Percentiles rank a stretch among this genome's conserved stretches.
Evolutionary conservation across 2,797 vertebrate species (phyloP).

Genomic region (Benthosema pterotum): DNA sequence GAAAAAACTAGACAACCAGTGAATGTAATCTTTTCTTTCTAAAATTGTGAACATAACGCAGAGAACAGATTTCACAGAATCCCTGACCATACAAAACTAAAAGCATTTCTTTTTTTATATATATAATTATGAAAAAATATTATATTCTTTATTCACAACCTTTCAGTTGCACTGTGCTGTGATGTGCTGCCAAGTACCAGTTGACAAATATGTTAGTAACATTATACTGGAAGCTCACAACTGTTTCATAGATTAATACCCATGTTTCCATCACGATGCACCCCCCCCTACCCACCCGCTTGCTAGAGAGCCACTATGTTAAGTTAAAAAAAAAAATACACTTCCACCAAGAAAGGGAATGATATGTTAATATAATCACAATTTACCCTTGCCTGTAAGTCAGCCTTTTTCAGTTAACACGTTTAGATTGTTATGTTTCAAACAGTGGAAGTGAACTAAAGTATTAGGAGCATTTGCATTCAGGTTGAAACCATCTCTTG

Average conservation of each 20-base stretch:
- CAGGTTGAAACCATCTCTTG: conserved; percentile 5
- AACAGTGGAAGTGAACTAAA: conserved; percentile 6
- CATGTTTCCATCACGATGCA: conserved; percentile 5
- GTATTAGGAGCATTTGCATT: conserved; percentile 3
- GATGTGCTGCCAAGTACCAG: conserved; percentile 30
- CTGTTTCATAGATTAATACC: conserved; percentile 9
- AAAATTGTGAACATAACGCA: conserved; percentile 22
- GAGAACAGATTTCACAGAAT: conserved; percentile 48
- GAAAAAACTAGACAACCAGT: conserved; percentile 13
- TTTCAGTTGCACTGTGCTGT: conserved; percentile 39
- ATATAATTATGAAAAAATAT: conserved; percentile 61
- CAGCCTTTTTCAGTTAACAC: background rate
- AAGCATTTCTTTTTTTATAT: conserved; percentile 43
- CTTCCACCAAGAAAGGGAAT: background rate
- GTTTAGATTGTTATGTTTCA: background rate
- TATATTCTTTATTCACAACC: conserved; percentile 52
- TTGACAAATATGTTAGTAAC: conserved; percentile 1
- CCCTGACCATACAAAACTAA: conserved; percentile 67
- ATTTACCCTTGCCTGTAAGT: background rate
- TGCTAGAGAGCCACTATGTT: conserved; percentile 1
- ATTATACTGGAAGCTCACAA: conserved; percentile 27
- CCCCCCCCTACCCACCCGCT: background rate
- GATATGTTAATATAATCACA: conserved; percentile 3
- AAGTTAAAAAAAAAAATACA: conserved; percentile 14
- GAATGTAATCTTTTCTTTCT: background rate